Evolutionary conservation across 1,140 invertebrate genomes (phyloP).

Genomic region (Sycophaga agraensis): DNA sequence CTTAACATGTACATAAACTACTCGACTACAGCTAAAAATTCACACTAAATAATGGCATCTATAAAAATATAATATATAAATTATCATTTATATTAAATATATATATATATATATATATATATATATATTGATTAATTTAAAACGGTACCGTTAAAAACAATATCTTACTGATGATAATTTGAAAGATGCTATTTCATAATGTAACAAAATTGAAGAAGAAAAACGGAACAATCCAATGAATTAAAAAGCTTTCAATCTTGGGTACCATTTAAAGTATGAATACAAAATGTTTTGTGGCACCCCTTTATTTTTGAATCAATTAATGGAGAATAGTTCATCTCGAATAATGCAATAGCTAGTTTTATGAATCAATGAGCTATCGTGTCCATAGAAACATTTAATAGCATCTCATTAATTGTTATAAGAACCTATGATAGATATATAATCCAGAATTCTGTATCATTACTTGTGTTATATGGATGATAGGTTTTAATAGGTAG

Average conservation of each 20-base stretch:
- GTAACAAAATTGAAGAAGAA: slow-evolving; percentile 38
- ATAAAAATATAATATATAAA: no score
- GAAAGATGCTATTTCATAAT: slow-evolving; percentile 40
- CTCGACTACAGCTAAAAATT: no score
- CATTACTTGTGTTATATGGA: slow-evolving; percentile 1
- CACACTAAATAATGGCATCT: no score
- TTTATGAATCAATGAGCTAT: slow-evolving; percentile 36
- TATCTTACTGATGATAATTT: no score
- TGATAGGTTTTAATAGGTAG: slow-evolving; percentile 20
- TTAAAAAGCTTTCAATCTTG: slow-evolving; percentile 36
- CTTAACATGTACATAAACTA: no score
- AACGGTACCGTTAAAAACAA: no score
- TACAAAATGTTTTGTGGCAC: slow-evolving; percentile 18
- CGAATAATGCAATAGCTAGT: slow-evolving; percentile 35
- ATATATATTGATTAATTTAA: no score
- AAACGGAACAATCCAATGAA: slow-evolving; percentile 35
- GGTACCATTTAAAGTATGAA: slow-evolving; percentile 2
- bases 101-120: no score
- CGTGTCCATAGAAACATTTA: slow-evolving; percentile 40
- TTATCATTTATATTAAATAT: no score
- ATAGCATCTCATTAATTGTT: slow-evolving; percentile 30
- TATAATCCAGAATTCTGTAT: neutral
- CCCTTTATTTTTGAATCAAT: slow-evolving; percentile 21
- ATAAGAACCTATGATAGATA: slow-evolving; percentile 14
- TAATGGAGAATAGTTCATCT: slow-evolving; percentile 39